Base-by-base conservation (phyloP, 2,797 vertebrate genomes). In the Champsocephalus gunnari region DNA sequence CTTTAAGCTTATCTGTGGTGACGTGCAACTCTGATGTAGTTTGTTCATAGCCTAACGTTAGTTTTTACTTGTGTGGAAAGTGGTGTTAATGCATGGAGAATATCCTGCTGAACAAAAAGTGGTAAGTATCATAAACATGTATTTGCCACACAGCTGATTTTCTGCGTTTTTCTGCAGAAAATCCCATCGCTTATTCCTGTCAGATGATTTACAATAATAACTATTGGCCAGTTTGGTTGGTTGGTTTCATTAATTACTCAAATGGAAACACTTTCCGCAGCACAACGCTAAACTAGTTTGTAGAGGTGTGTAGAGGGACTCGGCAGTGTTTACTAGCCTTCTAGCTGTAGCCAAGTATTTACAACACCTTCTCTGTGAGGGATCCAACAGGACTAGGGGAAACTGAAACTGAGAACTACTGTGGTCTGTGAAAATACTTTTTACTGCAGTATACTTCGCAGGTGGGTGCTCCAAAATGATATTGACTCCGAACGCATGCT, bases 401-500 rank as follows among this genome's bases (percentile, higher is more conserved):
- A n/a, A n/a, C n/a, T 0, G 2, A 2, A 50, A 13, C 24, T 21
- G 16, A 50, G 54, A 65, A 24, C 19, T n/a, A 45, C 64, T 58
- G 21, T 34, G 60, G 50, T 24, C n/a, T 38, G 14, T 38, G 17
- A 55, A 76, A 59, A 58, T 38, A 19, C 63, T 41, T 21, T 41
- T 48, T n/a, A 14, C 3, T 3, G 14, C 34, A 38, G 21, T 62
- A 64, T 45, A 17, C 17, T 1, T 38, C 49, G 32, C 14, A 43
- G n/a, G 16, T 51, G 44, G 16, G 16, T 34, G 5, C 5, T 77
- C 45, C 38, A 54, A 16, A 63, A 48, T 54, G 34, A 71, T 66
- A 53, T 21, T n/a, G 58, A 38, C 14, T 62, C 64, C 57, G 53
- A 38, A 38, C 34, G 71, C 8, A 11, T 47, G 63, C 57, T 54